Evolutionary conservation across 2,113 vertebrate species (phyloP).

Genomic region (Chrysochloris asiatica): DNA sequence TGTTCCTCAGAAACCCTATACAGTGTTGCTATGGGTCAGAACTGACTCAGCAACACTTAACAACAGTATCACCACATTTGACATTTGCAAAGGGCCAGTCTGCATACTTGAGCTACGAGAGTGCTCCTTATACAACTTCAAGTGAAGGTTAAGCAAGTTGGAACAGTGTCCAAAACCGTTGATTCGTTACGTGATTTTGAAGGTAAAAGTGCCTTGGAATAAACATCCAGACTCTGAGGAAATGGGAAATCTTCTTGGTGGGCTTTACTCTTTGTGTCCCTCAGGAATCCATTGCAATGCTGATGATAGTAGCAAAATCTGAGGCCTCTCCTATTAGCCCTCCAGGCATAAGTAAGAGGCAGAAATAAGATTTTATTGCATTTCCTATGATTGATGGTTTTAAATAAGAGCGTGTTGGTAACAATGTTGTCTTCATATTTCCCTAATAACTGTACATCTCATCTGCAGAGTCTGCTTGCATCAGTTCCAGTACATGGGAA

Average conservation of each 20-base stretch:
- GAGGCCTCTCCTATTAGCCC: background rate
- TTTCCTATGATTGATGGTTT: background rate
- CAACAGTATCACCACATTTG: too few relatives aligned
- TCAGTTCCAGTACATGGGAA: constrained; percentile 99
- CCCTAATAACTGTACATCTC: constrained; percentile 61
- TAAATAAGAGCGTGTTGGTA: background rate
- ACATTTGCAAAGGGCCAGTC: background rate
- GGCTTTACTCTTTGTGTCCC: too few relatives aligned
- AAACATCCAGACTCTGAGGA: background rate
- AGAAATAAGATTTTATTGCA: background rate
- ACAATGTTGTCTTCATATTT: background rate
- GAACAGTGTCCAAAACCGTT: too few relatives aligned
- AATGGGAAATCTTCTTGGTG: rapidly evolving
- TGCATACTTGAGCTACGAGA: background rate
- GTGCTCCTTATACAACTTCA: background rate
- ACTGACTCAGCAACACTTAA: too few relatives aligned
- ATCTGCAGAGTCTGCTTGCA: constrained; percentile 94
- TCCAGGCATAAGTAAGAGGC: too few relatives aligned
- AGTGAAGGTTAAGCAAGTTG: background rate
- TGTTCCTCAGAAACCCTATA: too few relatives aligned
- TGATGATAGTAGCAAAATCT: rapidly evolving
- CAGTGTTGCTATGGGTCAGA: too few relatives aligned
- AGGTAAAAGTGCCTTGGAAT: background rate
- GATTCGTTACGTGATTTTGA: background rate
- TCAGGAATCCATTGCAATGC: rapidly evolving